phyloP scores from a whole-genome alignment of 2,113 vertebrate genomes.

The Channa maculata region DNA sequence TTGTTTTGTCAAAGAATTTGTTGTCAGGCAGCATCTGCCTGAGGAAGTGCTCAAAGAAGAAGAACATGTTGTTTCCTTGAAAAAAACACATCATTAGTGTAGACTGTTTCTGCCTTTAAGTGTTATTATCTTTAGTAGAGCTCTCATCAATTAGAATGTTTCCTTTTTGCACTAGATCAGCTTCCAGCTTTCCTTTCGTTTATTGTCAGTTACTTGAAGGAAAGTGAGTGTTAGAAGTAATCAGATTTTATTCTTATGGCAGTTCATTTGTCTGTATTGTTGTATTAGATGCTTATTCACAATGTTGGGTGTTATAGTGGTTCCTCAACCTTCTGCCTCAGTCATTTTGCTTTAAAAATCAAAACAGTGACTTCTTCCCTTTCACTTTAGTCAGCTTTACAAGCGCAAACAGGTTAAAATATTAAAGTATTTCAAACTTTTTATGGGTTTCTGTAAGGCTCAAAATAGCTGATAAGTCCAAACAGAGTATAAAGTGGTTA shows the following conservation, averaged over 20 bases:
- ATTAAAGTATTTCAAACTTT: too few species aligned
- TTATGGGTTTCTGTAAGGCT: too few species aligned
- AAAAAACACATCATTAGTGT: slow-evolving; percentile 37
- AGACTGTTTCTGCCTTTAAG: slow-evolving; percentile 9
- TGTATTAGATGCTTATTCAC: neutral
- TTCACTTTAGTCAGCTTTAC: too few species aligned
- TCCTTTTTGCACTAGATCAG: slow-evolving; percentile 3
- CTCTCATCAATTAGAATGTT: slow-evolving; percentile 43
- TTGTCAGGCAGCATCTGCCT: slow-evolving; percentile 39
- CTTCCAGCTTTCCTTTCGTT: slow-evolving; percentile 18
- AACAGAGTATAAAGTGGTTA: neutral
- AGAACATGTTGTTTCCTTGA: slow-evolving; percentile 16
- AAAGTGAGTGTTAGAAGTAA: slow-evolving; percentile 22
- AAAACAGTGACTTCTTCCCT: too few species aligned
- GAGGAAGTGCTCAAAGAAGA: slow-evolving; percentile 30
- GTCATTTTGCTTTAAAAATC: neutral
- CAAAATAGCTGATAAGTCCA: neutral
- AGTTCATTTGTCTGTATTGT: neutral
- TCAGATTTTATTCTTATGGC: slow-evolving; percentile 29
- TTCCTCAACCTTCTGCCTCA: neutral
- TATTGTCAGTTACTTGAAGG: slow-evolving; percentile 5
- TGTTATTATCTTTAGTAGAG: slow-evolving; percentile 4
- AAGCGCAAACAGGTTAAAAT: too few species aligned
- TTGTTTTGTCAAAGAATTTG: slow-evolving; percentile 24
- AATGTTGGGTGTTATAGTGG: neutral